Evolutionary conservation across 2,113 vertebrate genomes (phyloP).

Genomic region (Neofelis nebulosa): DNA sequence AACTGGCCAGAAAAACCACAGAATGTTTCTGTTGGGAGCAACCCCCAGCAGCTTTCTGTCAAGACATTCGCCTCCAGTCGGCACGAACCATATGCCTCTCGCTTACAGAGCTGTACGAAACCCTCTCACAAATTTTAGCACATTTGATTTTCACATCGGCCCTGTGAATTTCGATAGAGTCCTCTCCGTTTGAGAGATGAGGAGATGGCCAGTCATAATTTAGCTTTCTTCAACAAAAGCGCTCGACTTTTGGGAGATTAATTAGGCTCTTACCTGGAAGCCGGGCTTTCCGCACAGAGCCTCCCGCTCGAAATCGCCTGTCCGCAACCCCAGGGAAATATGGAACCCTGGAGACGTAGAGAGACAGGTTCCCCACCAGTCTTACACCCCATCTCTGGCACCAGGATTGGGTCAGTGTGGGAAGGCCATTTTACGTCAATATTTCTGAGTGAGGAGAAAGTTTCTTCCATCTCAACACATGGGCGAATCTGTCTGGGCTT

Average conservation of each 20-base stretch:
- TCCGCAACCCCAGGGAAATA: neutral
- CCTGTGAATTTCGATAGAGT: slow-evolving; percentile 45
- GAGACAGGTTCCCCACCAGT: too few relatives aligned
- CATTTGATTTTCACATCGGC: slow-evolving; percentile 51
- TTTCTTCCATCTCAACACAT: neutral
- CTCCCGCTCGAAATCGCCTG: neutral
- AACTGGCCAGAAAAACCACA: neutral
- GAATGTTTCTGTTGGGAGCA: slow-evolving; percentile 26
- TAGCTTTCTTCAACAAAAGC: neutral
- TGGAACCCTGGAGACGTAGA: neutral
- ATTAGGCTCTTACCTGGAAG: neutral
- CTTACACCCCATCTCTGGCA: neutral
- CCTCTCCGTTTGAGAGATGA: slow-evolving; percentile 22
- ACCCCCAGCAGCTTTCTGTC: slow-evolving; percentile 54
- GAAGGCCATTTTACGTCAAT: neutral
- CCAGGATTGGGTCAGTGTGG: neutral
- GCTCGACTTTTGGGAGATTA: neutral
- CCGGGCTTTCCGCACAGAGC: neutral
- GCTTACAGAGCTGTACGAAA: slow-evolving; percentile 37
- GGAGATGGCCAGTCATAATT: neutral
- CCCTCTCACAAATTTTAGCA: slow-evolving; percentile 55
- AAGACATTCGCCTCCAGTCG: slow-evolving; percentile 42
- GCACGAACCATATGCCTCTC: slow-evolving; percentile 11
- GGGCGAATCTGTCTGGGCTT: neutral
- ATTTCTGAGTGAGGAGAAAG: neutral